These are phyloP conservation scores for Serinus canaria DNA, from an alignment of 2,113 vertebrate genomes.

Conservation along the genomic window DNA sequence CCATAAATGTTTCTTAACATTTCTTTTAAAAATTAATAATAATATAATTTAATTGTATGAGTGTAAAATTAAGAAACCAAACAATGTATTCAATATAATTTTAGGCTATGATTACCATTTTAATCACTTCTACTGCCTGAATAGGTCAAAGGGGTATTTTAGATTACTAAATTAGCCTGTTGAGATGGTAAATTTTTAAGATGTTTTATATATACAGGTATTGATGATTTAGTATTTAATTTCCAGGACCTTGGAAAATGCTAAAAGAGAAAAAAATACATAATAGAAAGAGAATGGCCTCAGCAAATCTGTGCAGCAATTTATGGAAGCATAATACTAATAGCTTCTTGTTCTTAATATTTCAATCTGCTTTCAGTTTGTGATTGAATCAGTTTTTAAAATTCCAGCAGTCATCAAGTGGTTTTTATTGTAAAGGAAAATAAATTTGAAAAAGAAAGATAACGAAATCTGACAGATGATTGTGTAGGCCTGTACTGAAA, in stretches of 20 bases:
- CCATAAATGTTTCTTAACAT: not conserved
- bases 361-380: not conserved
- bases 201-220: not conserved
- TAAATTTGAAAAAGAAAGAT: not conserved
- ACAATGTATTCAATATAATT: not conserved
- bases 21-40: not conserved
- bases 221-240: not conserved
- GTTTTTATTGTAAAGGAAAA: not conserved
- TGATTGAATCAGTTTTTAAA: not conserved
- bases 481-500: not conserved
- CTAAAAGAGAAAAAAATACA: not conserved
- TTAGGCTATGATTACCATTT: not conserved
- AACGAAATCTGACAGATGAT: not conserved
- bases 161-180: not conserved
- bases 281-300: not conserved
- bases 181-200: not conserved
- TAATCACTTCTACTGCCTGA: not conserved
- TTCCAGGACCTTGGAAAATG: not conserved
- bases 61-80: not conserved
- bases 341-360: not conserved
- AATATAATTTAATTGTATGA: not conserved
- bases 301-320: not conserved
- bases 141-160: not conserved
- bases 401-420: not conserved
- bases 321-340: not conserved